Base-by-base conservation (phyloP, 1,140 invertebrate species). In the Diorhabda elongata region DNA sequence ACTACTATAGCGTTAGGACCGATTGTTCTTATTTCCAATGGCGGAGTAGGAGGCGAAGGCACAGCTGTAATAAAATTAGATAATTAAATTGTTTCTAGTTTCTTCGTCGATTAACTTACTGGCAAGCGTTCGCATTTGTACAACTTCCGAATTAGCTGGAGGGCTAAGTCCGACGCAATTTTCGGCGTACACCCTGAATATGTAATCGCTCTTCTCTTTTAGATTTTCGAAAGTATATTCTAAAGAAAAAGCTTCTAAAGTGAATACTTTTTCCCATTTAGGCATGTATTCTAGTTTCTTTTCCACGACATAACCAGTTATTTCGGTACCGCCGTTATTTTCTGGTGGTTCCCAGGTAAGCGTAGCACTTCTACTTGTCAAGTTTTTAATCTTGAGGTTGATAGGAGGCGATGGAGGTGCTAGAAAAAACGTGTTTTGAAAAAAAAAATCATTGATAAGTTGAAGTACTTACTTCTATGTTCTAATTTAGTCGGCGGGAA, bases 281-380 rank as follows among this genome's bases (percentile, higher is more conserved):
- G 89, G 88, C 58, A 86, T 88, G 59, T 83, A 84, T 72, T 88
- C 87, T 71, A 85, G 86, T 84, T 90, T 92, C 84, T 91, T 96
- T 84, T 99, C 97, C 70, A 99, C 90, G 43, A 98, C 87, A 82
- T 99, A 99, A 67, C 91, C 92, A 70, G 92, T 95, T 41, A 98
- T 85, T 76, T 92, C 89, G 64, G 91, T 90, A 71, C 95, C 95
- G 75, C 96, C 96, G 69, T 91, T 92, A 73, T 87, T 90, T 67
- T 85, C 83, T 8, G 96, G 96, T 60, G 92, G 89, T 72, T 89
- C 87, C 96, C 96, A 98, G 74, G 89, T 86, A 11, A 97, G 82
- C 4, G 93, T 94, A 0, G 93, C 91, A 74, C 92, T 94, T 78
- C 91, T 88, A 71, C 92, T 93, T 2, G 93, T 95, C 6, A 95